phyloP scores from a whole-genome alignment of 2,888 invertebrate species.

The Drosophila kambysellisi region DNA sequence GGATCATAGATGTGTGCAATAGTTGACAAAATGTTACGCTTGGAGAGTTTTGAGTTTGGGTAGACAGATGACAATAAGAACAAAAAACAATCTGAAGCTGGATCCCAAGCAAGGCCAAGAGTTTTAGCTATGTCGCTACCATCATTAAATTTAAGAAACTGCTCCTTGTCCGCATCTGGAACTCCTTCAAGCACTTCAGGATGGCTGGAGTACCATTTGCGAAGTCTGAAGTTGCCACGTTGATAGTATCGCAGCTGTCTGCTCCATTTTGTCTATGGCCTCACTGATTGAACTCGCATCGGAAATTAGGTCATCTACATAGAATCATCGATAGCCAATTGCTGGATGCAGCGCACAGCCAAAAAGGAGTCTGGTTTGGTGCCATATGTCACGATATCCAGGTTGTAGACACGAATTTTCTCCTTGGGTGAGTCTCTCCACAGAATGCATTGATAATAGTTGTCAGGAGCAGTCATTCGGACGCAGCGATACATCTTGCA shows the following conservation, averaged over 20 bases:
- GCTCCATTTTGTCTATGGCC: background rate
- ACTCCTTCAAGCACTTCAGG: too few relatives aligned
- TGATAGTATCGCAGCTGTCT: background rate
- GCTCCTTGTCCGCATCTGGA: too few relatives aligned
- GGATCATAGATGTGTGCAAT: background rate
- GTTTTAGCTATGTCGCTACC: too few relatives aligned
- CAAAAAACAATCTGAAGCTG: too few relatives aligned
- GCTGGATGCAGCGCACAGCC: background rate
- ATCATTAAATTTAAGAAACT: too few relatives aligned
- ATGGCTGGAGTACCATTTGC: too few relatives aligned
- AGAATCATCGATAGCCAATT: background rate
- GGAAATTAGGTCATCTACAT: background rate
- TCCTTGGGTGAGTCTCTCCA: background rate
- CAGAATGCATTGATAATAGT: background rate
- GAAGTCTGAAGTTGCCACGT: too few relatives aligned
- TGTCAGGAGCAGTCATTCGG: background rate
- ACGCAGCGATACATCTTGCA: background rate
- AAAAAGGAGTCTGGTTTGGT: background rate
- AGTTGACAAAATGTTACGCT: background rate
- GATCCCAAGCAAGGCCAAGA: too few relatives aligned
- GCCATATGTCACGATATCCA: background rate
- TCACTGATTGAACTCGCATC: background rate
- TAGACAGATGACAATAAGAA: too few relatives aligned
- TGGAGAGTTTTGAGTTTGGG: too few relatives aligned
- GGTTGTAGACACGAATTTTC: background rate